Base-by-base conservation (phyloP, 2,797 vertebrate species). In the Sebastes oblongus region DNA sequence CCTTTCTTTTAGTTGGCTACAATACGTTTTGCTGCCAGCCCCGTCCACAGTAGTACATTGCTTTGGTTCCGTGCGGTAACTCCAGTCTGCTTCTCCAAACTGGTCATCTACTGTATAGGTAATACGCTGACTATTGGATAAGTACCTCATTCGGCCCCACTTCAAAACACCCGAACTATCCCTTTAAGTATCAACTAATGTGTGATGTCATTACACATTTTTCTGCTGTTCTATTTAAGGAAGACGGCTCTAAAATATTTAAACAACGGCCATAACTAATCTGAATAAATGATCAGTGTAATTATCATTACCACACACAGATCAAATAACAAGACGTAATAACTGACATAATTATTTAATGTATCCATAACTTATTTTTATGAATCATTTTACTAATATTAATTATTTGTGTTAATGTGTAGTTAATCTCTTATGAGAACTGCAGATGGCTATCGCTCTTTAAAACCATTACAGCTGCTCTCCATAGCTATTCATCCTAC, bases 241-340 rank as follows among this genome's bases (percentile, higher is more conserved):
- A 56, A 68, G 65, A 72, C 50, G 14, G 6, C 61, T 59, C 22
- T 73, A 42, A 78, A 84, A 81, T 70, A 81, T 86, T 79, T 32
- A 78, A 77, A 78, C 30, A 24, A 30, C 36, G 32, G 3, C 30
- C 22, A 36, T 29, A 54, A 34, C 18, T 61, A 34, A 85, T 54
- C 2, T 3, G 20, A 75, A 77, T 75, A 77, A 36, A 65, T 80
- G 5, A 80, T 73, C 12, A 29, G 25, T 67, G 8, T 61, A 75
- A 77, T 80, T 50, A 78, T 86, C 61, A 62, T 56, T 65, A 66
- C 18, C 7, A 66, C 32, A 61, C 52, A 22, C 11, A 72, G 14
- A 55, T 79, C 22, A 71, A 58, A 74, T 80, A 50, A 80, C 9
- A 62, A 58, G 56, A 30, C 34, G 56, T 56, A 71, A 75, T 82